phyloP scores from a whole-genome alignment of 1,140 invertebrate species.

The Campoletis sonorensis region DNA sequence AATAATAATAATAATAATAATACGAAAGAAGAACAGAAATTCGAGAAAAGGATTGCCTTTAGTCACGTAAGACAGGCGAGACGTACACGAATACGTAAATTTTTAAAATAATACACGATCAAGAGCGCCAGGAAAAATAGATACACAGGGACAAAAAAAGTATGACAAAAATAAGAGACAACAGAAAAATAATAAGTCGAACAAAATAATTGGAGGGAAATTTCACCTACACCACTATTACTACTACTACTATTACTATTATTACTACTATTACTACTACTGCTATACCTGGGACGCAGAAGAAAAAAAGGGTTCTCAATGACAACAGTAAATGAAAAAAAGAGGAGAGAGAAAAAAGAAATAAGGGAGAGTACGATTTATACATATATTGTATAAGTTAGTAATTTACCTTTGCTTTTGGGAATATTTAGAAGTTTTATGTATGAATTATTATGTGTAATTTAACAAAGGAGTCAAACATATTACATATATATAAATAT shows the following conservation, averaged over 20 bases:
- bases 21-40: too few species aligned
- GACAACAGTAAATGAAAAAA: conserved; percentile 45
- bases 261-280: conserved; percentile 22
- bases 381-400: conserved; percentile 65
- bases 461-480: conserved; percentile 63
- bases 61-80: conserved; percentile 37
- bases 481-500: conserved; percentile 51
- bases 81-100: conserved; percentile 14
- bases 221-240: conserved; percentile 30
- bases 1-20: background rate
- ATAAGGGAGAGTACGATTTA: conserved; percentile 61
- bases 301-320: conserved; percentile 12
- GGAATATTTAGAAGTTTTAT: conserved; percentile 66
- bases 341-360: conserved; percentile 46
- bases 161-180: background rate
- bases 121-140: conserved; percentile 8
- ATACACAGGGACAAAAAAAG: background rate
- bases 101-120: conserved; percentile 20
- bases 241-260: conserved; percentile 6
- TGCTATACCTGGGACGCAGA: conserved; percentile 22
- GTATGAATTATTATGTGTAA: conserved; percentile 72
- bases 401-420: conserved; percentile 67
- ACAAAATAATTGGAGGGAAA: conserved; percentile 43
- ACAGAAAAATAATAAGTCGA: conserved; percentile 37
- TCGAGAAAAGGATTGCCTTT: background rate